A percentile compares a stretch with the other conserved stretches of the same genome.
phyloP scores from a whole-genome alignment of 1,140 invertebrate genomes.

The Apis laboriosa region DNA sequence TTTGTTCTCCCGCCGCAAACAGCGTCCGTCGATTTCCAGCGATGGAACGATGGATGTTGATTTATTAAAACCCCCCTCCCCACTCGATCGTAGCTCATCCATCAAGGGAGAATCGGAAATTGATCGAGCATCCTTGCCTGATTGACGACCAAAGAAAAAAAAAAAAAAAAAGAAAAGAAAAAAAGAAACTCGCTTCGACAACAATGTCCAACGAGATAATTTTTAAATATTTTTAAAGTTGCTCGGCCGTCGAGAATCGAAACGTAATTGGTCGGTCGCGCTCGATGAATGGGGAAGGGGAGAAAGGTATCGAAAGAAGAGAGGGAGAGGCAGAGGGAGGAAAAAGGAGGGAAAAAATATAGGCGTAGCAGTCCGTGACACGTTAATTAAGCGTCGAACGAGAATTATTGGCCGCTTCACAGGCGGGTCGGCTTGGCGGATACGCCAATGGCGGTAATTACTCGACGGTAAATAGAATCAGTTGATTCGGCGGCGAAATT shows the following conservation, averaged over 20 bases:
- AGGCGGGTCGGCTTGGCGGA: constrained; percentile 15
- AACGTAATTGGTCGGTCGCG: constrained; percentile 18
- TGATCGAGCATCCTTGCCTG: constrained; percentile 29
- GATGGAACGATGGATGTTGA: constrained; percentile 56
- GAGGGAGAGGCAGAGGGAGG: too few relatives aligned
- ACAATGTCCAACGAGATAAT: too few relatives aligned
- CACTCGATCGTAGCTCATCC: constrained; percentile 58
- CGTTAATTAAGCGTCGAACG: constrained; percentile 40
- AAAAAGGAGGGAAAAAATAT: background rate
- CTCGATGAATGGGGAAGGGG: background rate
- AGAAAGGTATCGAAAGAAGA: background rate
- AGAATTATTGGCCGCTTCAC: constrained; percentile 45
- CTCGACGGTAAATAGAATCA: constrained; percentile 60
- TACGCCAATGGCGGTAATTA: constrained; percentile 44
- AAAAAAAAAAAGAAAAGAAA: too few relatives aligned
- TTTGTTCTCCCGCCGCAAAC: constrained; percentile 26
- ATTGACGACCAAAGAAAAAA: too few relatives aligned
- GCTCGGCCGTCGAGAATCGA: background rate
- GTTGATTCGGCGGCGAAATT: constrained; percentile 60
- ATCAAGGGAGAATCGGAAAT: constrained; percentile 63
- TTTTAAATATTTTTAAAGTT: too few relatives aligned
- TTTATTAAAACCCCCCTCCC: constrained; percentile 56
- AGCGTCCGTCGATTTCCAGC: constrained; percentile 41
- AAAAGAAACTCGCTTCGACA: too few relatives aligned
- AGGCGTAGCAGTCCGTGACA: constrained; percentile 18